Evolutionary conservation across 30 jellyfish, hydroid and myxozoan species (phyloP).

Genomic region (Mastigias papua): DNA sequence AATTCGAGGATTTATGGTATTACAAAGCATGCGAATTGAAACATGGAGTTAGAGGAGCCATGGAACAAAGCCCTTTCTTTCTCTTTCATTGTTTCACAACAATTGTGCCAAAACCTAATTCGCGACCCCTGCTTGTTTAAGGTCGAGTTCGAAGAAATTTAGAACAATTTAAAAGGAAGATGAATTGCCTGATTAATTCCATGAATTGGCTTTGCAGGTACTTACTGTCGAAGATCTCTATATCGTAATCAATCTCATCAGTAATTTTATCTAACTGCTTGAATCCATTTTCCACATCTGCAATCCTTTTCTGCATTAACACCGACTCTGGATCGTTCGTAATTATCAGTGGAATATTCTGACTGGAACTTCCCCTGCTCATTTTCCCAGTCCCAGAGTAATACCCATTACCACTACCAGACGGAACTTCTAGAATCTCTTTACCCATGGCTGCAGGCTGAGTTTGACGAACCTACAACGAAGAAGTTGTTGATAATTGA

Average conservation of each 20-base stretch:
- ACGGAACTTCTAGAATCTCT: slow-evolving; percentile 41
- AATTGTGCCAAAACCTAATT: too few species aligned
- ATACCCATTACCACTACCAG: slow-evolving; percentile 24
- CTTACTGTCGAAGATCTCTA: slow-evolving; percentile 54
- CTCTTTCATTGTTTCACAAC: too few species aligned
- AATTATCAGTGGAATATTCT: slow-evolving; percentile 9
- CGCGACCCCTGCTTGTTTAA: too few species aligned
- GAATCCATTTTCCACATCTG: slow-evolving; percentile 41
- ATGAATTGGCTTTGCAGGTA: not conserved
- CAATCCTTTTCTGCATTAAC: slow-evolving; percentile 68
- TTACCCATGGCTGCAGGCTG: slow-evolving; percentile 9
- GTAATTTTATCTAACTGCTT: slow-evolving; percentile 45
- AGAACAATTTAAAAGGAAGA: too few species aligned
- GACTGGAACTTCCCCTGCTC: slow-evolving; percentile 61
- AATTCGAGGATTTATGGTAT: not conserved
- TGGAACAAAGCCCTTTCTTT: too few species aligned
- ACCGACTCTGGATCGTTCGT: slow-evolving; percentile 18
- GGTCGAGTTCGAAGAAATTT: too few species aligned
- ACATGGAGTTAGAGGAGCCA: too few species aligned
- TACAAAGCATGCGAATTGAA: too few species aligned
- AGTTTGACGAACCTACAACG: not conserved
- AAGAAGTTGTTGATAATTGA: not conserved
- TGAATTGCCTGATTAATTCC: too few species aligned
- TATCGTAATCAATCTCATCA: slow-evolving; percentile 71
- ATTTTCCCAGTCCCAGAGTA: slow-evolving; percentile 38